These are phyloP conservation scores for Perodicticus potto DNA, from an alignment of 2,797 vertebrate species.

Conservation along the genomic window DNA sequence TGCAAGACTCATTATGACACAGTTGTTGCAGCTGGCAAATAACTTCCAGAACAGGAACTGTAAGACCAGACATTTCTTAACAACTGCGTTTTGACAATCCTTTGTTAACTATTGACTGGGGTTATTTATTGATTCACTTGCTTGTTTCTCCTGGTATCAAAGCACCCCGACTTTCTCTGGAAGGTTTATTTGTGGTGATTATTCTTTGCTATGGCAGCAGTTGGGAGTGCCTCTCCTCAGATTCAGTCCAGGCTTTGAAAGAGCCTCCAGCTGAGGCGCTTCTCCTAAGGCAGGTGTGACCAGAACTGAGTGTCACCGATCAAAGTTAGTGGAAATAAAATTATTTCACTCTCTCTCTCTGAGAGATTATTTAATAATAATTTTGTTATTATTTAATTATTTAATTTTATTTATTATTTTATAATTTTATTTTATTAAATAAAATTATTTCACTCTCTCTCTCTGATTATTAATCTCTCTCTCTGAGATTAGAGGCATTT, in stretches of 20 bases:
- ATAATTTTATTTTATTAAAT: too few relatives aligned
- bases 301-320: neutral
- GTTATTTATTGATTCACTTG: neutral
- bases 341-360: neutral
- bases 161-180: neutral
- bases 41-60: neutral
- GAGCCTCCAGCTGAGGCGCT: neutral
- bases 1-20: neutral
- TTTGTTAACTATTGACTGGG: neutral
- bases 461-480: neutral
- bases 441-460: too few relatives aligned
- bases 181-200: neutral
- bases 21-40: neutral
- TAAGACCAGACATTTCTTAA: conserved; percentile 1
- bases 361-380: too few relatives aligned
- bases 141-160: neutral
- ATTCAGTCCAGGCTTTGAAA: neutral
- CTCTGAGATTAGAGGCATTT: neutral
- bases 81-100: neutral
- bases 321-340: neutral
- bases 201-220: neutral
- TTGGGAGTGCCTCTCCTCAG: neutral
- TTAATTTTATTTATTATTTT: too few relatives aligned
- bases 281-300: neutral
- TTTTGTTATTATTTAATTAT: too few relatives aligned